Evolutionary conservation across 2,888 invertebrate species (phyloP).

Genomic region (Scotopteryx bipunctaria): DNA sequence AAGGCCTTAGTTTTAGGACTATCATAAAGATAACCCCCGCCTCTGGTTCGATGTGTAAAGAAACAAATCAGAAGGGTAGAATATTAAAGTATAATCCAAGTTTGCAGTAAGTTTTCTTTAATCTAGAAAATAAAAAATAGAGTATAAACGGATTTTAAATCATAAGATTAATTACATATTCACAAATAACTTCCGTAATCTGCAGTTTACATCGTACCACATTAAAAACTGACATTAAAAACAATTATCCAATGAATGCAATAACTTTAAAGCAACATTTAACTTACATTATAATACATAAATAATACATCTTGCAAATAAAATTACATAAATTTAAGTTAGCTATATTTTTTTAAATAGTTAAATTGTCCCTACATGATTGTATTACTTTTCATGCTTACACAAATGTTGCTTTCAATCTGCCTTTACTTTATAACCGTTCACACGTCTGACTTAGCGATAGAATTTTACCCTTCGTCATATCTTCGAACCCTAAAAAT

Average conservation of each 20-base stretch:
- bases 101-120: slow-evolving; percentile 81
- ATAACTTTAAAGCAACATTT: slow-evolving; percentile 81
- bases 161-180: slow-evolving; percentile 84
- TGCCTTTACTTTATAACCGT: slow-evolving; percentile 18
- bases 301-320: slow-evolving; percentile 82
- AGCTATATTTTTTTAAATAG: slow-evolving; percentile 77
- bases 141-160: slow-evolving; percentile 83
- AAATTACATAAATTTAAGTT: slow-evolving; percentile 81
- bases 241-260: slow-evolving; percentile 74
- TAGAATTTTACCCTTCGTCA: slow-evolving; percentile 44
- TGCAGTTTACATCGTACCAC: slow-evolving; percentile 69
- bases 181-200: slow-evolving; percentile 78
- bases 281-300: slow-evolving; percentile 82
- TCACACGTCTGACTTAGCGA: slow-evolving; percentile 61
- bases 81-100: slow-evolving; percentile 36
- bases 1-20: too few relatives aligned
- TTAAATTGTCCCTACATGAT: slow-evolving; percentile 77
- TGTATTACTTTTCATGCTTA: slow-evolving; percentile 57
- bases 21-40: too few relatives aligned
- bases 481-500: slow-evolving; percentile 48
- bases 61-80: neutral
- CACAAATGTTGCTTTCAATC: slow-evolving; percentile 42
- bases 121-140: slow-evolving; percentile 83
- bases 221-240: slow-evolving; percentile 73
- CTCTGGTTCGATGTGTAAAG: too few relatives aligned